phyloP scores from a whole-genome alignment of 2,113 vertebrate genomes.

The Heterotis niloticus region DNA sequence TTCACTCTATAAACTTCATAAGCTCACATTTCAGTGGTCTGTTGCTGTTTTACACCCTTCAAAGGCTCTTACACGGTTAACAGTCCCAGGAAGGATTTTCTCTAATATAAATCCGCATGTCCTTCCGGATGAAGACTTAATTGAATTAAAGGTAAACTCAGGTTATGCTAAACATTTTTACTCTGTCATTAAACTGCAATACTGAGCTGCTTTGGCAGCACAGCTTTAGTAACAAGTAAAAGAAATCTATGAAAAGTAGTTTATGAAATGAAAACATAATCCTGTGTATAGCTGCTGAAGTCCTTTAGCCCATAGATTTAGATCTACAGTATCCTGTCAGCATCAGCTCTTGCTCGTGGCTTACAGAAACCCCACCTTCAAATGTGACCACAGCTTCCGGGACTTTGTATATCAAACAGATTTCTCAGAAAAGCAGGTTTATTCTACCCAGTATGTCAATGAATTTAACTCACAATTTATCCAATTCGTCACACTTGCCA shows the following conservation, averaged over 20 bases:
- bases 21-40: too few relatives aligned
- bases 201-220: too few relatives aligned
- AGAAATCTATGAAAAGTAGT: not conserved
- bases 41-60: too few relatives aligned
- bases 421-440: conserved; percentile 20
- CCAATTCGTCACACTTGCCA: not conserved
- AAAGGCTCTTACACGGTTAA: too few relatives aligned
- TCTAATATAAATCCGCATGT: too few relatives aligned
- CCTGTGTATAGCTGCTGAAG: not conserved
- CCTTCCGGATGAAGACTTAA: too few relatives aligned
- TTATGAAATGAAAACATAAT: not conserved
- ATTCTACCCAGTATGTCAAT: not conserved
- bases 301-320: not conserved
- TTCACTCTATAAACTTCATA: too few relatives aligned
- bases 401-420: not conserved
- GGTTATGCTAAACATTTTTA: too few relatives aligned
- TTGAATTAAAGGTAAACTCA: too few relatives aligned
- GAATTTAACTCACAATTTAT: not conserved
- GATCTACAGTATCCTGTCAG: conserved; percentile 18
- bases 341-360: not conserved
- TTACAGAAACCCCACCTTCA: conserved; percentile 5
- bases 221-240: too few relatives aligned
- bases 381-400: conserved; percentile 7
- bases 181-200: too few relatives aligned
- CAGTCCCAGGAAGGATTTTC: too few relatives aligned